Evolutionary conservation across 2,113 vertebrate genomes (phyloP), one percentile per base, ranked within the genome.

Genomic region (Protobothrops mucrosquamatus): DNA sequence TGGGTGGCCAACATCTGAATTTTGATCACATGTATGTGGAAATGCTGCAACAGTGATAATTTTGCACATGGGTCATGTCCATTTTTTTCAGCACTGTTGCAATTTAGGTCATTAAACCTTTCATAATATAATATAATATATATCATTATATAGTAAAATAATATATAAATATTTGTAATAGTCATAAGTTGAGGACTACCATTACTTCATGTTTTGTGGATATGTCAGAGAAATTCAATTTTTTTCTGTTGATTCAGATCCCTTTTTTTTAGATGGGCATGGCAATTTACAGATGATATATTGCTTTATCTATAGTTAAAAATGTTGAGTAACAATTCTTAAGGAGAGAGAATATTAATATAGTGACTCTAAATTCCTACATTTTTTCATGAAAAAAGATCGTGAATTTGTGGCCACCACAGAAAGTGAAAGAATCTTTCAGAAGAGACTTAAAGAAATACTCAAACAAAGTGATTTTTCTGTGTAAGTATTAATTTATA

Each of bases 371-470:
- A 52, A 34, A 18, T 59, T 26, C 39, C 18, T 89, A 81, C 92
- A 56, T 95, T 94, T 26, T 95, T 92, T 95, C 96, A 94, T 94
- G 97, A 97, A 97, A 98, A 95, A 98, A 99, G 99, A 99, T 97
- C 98, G 97, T 90, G 98, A 96, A 92, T 98, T 98, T 96, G 94
- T 98, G 93, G 95, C 98, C 87, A 93, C 97, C 91, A 98, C 98
- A 90, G 99, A 99, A 95, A 99, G 98, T 94, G 99, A 99, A 97
- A 98, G 98, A 91, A 96, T 98, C 94, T 99, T 99, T 98, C 98
- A 99, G 98, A 99, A 98, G 97, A 98, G 98, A 95, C 97, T 99
- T 93, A 98, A 98, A 97, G 98, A 99, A 97, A 98, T 99, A 94
- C 98, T 99, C 95, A 98, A 98, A 96, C 98, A 99, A 96, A 98